Evolutionary conservation across 2,888 invertebrate genomes (phyloP), one percentile per base, ranked within the genome.

Genomic region (Sisyra terminalis): DNA sequence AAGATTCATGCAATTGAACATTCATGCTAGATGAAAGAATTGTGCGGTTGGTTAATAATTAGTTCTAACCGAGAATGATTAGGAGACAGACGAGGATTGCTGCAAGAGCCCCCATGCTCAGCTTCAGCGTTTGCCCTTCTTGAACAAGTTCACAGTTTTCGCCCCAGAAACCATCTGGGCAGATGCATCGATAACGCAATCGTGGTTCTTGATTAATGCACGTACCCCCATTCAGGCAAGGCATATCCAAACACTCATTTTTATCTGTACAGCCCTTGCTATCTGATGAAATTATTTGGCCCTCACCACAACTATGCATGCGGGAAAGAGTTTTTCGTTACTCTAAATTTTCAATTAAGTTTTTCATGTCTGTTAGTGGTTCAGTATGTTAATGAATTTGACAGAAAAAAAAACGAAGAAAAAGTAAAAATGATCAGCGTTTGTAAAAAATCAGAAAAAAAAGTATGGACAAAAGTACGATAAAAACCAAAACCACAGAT

Each of bases 11-110:
- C 29, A 17, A n/a, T 16, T 24, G 18, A 42, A 42, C 34, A 37
- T 24, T 17, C 31, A 39, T 44, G 40, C 39, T 44, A 44, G 45
- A 44, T 29, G 37, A 40, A 30, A 39, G 9, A 18, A n/a, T n/a
- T 39, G n/a, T 39, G 24, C 7, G 24, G 39, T 36, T 40, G 35
- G 46, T 45, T 41, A 39, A 46, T 42, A 46, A 47, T 46, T 46
- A 46, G 54, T 59, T 81, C 89, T 88, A 78, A 96, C 96, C 84
- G 66, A 96, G 78, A 58, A 97, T 89, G 64, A 93, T 87, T 65
- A 94, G 78, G 58, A 96, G 79, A 69, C 94, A 96, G 67, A 96
- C 88, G 63, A 97, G 76, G 63, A 98, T 96, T 59, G 94, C 93
- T 49, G 94, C 90, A 53, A 98, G 73, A 48, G 96, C 96, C 52